Conservation (phyloP, 2,113 vertebrate species). For the Patagioenas fasciata region DNA sequence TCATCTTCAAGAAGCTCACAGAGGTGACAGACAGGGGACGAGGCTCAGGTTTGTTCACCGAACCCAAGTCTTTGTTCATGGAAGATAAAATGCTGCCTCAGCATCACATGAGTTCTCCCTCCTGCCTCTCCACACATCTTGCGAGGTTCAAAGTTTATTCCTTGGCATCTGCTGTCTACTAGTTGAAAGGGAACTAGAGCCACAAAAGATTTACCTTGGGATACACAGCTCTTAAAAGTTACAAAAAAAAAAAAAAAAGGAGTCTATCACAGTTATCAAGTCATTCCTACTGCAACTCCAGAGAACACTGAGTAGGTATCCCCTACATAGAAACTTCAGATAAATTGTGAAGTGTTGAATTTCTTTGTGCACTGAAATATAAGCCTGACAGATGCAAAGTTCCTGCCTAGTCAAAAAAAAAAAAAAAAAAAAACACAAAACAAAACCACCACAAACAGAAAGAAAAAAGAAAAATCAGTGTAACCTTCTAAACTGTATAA, state of each 20-base stretch:
- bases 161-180: not conserved
- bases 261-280: not conserved
- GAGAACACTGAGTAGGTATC: not conserved
- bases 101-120: not conserved
- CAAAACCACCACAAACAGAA: too few relatives aligned
- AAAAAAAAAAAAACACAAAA: too few relatives aligned
- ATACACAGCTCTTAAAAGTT: not conserved
- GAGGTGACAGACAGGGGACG: rapidly evolving
- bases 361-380: not conserved
- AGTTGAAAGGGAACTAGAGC: not conserved
- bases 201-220: not conserved
- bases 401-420: not conserved
- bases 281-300: not conserved
- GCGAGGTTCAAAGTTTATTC: conserved; percentile 32
- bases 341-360: not conserved
- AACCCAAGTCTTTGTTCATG: not conserved
- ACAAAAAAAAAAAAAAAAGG: too few relatives aligned
- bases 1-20: not conserved
- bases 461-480: not conserved
- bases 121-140: not conserved
- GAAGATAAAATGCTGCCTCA: conserved; percentile 4
- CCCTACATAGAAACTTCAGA: not conserved
- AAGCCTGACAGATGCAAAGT: not conserved
- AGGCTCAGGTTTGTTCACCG: not conserved
- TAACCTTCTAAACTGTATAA: not conserved